Percentiles rank a stretch among this genome's conserved stretches.
These are phyloP conservation scores for Branchinecta lindahli DNA, from an alignment of 1,140 invertebrate species.

Conservation along the genomic window DNA sequence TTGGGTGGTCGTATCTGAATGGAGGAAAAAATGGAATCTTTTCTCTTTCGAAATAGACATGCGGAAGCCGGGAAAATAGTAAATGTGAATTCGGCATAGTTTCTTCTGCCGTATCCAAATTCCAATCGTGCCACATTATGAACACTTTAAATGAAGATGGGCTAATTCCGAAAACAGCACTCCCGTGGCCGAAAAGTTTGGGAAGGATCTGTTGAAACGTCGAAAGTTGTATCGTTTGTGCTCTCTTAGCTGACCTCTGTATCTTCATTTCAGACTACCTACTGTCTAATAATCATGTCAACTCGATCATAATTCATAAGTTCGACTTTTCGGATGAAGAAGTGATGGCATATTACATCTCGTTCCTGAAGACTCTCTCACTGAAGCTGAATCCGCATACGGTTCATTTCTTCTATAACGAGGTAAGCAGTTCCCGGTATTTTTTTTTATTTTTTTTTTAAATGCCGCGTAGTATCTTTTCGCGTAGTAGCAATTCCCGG, in stretches of 20 bases:
- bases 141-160: too few species aligned
- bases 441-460: too few species aligned
- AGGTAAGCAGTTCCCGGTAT: slow-evolving; percentile 45
- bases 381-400: slow-evolving; percentile 97
- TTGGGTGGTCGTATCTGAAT: slow-evolving; percentile 12
- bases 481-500: slow-evolving; percentile 10
- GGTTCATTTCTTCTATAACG: slow-evolving; percentile 99
- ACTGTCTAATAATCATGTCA: slow-evolving; percentile 98
- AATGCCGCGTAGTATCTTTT: neutral
- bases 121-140: too few species aligned
- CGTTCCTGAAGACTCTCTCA: slow-evolving; percentile 94
- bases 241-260: too few species aligned
- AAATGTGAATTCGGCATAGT: too few species aligned
- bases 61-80: too few species aligned
- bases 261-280: slow-evolving; percentile 65
- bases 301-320: slow-evolving; percentile 97
- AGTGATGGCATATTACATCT: slow-evolving; percentile 99
- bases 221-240: too few species aligned
- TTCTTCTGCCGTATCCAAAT: too few species aligned
- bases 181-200: too few species aligned
- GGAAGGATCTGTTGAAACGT: too few species aligned
- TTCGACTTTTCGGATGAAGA: slow-evolving; percentile 99
- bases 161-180: too few species aligned
- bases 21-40: slow-evolving; percentile 21
- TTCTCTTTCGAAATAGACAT: slow-evolving; percentile 32